Evolutionary conservation across 2,113 vertebrate genomes (phyloP).

Genomic region (Eira barbara): DNA sequence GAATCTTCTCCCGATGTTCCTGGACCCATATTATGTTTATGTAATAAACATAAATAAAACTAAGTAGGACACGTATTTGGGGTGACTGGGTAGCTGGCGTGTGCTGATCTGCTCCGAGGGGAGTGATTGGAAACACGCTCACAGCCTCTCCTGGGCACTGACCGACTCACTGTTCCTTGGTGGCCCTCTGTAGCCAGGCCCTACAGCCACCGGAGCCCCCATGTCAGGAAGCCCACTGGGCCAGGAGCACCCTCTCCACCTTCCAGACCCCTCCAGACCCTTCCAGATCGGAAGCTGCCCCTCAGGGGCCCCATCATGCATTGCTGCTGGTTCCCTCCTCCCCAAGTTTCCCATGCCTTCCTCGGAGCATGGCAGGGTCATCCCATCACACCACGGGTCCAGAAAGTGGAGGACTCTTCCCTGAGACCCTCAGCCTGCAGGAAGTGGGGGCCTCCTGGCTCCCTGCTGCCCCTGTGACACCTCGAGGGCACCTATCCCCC

Average conservation of each 20-base stretch:
- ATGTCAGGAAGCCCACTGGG: not conserved
- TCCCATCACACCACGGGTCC: not conserved
- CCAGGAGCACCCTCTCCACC: not conserved
- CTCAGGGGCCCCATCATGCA: rapidly evolving
- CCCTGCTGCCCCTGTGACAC: not conserved
- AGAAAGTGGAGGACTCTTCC: rapidly evolving
- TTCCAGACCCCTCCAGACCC: too few species aligned
- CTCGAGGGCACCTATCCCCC: not conserved
- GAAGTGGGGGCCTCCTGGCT: not conserved
- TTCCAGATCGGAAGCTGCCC: not conserved
- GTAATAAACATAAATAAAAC: not conserved
- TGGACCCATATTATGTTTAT: not conserved
- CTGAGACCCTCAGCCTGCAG: not conserved
- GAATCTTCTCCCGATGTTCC: not conserved
- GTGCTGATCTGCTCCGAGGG: not conserved
- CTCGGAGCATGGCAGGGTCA: not conserved
- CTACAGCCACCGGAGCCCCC: not conserved
- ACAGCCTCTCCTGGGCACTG: rapidly evolving
- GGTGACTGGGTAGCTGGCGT: not conserved
- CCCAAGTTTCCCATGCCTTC: too few species aligned
- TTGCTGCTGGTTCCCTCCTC: not conserved
- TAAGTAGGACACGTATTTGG: rapidly evolving
- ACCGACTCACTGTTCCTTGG: not conserved
- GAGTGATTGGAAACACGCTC: rapidly evolving
- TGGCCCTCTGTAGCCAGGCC: rapidly evolving